phyloP scores from a whole-genome alignment of 1,140 invertebrate species.

The Cecropterus lyciades region DNA sequence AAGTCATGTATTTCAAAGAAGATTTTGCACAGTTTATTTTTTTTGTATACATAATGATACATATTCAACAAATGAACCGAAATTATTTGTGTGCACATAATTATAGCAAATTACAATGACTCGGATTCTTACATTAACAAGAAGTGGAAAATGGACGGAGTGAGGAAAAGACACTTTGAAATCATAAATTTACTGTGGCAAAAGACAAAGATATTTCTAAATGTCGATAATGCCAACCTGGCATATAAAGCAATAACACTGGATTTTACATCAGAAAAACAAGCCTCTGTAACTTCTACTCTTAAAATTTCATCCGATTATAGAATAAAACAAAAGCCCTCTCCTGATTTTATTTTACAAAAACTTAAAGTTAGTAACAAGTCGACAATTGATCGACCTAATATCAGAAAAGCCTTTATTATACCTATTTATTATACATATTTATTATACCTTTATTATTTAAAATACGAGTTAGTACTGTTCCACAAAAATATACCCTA shows the following conservation, averaged over 20 bases:
- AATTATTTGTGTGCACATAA: too few relatives aligned
- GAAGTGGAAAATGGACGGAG: slow-evolving; percentile 52
- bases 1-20: too few relatives aligned
- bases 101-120: background rate
- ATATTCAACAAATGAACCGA: too few relatives aligned
- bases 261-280: slow-evolving; percentile 13
- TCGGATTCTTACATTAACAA: background rate
- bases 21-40: too few relatives aligned
- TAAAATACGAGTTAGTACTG: slow-evolving; percentile 8
- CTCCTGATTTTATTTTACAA: slow-evolving; percentile 1
- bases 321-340: slow-evolving; percentile 37
- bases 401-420: background rate
- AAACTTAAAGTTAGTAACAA: slow-evolving; percentile 3
- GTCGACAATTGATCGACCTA: background rate
- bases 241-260: slow-evolving; percentile 21
- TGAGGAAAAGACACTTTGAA: slow-evolving; percentile 63
- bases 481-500: background rate
- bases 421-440: too few relatives aligned
- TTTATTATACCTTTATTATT: slow-evolving; percentile 8
- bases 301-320: slow-evolving; percentile 39
- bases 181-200: slow-evolving; percentile 65
- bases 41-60: too few relatives aligned
- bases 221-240: slow-evolving; percentile 38
- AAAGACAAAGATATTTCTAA: slow-evolving; percentile 60
- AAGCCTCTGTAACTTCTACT: slow-evolving; percentile 14